Conservation (phyloP, 2,888 invertebrate species). For the Ormyrus pomaceus region DNA sequence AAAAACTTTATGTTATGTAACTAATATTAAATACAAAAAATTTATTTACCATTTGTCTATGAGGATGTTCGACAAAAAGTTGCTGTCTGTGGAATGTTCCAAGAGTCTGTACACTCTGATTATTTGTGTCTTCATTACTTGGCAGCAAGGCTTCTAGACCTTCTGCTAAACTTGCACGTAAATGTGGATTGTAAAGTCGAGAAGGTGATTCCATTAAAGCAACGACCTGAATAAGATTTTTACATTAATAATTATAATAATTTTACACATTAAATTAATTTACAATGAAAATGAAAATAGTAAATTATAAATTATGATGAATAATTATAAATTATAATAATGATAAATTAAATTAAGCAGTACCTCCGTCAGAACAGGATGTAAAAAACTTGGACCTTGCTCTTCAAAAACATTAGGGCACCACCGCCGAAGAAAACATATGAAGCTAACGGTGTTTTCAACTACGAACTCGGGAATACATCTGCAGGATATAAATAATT, state of each 20-base stretch:
- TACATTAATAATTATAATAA: conserved; percentile 20
- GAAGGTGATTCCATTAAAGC: conserved; percentile 92
- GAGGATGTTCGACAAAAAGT: conserved; percentile 87
- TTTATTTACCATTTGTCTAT: conserved; percentile 80
- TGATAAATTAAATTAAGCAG: not conserved
- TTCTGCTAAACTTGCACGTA: conserved; percentile 93
- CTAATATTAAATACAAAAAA: not conserved
- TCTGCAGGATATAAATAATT: conserved; percentile 73
- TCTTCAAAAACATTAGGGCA: conserved; percentile 81
- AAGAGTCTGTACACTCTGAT: conserved; percentile 72
- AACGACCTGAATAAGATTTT: conserved; percentile 77
- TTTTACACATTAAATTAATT: not conserved
- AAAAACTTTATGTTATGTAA: not conserved
- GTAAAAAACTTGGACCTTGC: conserved; percentile 80
- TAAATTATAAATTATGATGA: not conserved
- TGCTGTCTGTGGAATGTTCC: conserved; percentile 82
- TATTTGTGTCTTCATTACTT: conserved; percentile 79
- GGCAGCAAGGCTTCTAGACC: conserved; percentile 92
- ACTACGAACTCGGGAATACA: conserved; percentile 93
- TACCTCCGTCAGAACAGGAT: conserved; percentile 83
- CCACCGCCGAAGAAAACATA: conserved; percentile 85
- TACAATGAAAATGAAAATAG: not conserved
- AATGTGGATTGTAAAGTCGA: conserved; percentile 92
- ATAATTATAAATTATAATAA: not conserved
- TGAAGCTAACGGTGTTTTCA: conserved; percentile 90